Percentiles rank a stretch among this genome's conserved stretches.
phyloP scores from a whole-genome alignment of 2,888 invertebrate species.

The Prosapia bicincta region DNA sequence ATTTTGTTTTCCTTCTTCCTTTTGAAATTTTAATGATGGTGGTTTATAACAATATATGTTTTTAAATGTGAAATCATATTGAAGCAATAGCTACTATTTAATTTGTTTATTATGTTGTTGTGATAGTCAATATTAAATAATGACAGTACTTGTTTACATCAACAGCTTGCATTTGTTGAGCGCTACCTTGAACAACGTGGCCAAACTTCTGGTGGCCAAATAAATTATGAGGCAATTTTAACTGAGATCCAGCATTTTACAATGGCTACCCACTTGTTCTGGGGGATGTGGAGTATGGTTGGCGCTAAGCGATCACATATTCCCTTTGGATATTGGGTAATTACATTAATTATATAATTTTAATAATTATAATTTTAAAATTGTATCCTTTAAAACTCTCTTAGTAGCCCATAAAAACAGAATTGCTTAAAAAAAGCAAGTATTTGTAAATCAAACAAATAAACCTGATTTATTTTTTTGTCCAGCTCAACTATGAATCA shows the following conservation, averaged over 20 bases:
- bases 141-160: background rate
- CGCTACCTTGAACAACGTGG: conserved; percentile 43
- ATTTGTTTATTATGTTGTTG: background rate
- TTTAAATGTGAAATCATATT: background rate
- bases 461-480: no score
- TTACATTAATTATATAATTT: no score
- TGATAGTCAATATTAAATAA: background rate
- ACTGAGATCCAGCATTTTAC: conserved; percentile 80
- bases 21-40: background rate
- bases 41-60: background rate
- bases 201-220: background rate
- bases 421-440: no score
- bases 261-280: conserved; percentile 87
- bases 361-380: no score
- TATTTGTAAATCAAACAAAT: no score
- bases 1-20: no score
- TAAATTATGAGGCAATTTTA: conserved; percentile 48
- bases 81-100: no score
- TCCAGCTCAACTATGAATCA: no score
- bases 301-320: conserved; percentile 86
- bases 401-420: no score
- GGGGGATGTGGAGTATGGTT: conserved; percentile 90
- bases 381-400: no score
- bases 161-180: conserved; percentile 48
- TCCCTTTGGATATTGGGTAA: conserved; percentile 93